These are phyloP conservation scores for Acronicta aceris DNA, from an alignment of 2,888 invertebrate genomes.

Conservation along the genomic window DNA sequence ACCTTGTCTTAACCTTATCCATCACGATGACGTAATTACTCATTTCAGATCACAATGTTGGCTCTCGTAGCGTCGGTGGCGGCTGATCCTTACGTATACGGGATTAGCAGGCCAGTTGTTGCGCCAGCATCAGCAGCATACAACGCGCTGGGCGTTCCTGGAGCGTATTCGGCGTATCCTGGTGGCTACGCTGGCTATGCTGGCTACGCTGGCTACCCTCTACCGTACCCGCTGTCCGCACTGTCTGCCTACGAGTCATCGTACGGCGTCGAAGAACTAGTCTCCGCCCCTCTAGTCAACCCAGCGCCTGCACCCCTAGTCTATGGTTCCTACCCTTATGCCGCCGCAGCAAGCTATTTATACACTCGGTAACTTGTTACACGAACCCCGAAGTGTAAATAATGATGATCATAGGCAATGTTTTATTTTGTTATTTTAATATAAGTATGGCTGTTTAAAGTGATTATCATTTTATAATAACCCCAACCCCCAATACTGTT, in stretches of 20 bases:
- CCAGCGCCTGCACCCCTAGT: conserved; percentile 57
- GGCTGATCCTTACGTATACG: conserved; percentile 67
- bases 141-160: conserved; percentile 21
- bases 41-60: conserved; percentile 66
- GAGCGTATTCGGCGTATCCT: conserved; percentile 20
- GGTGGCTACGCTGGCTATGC: background rate
- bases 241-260: conserved; percentile 68
- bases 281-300: conserved; percentile 47
- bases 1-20: background rate
- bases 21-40: background rate
- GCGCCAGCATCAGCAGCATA: conserved; percentile 34
- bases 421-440: conserved; percentile 27
- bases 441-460: conserved; percentile 29
- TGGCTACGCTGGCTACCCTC: background rate
- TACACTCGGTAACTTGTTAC: conserved; percentile 37
- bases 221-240: conserved; percentile 41
- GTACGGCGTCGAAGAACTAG: conserved; percentile 64
- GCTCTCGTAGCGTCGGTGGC: conserved; percentile 61
- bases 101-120: conserved; percentile 48
- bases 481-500: background rate
- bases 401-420: conserved; percentile 3
- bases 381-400: background rate
- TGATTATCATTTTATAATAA: conserved; percentile 15
- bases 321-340: conserved; percentile 59
- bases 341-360: conserved; percentile 45